Evolutionary conservation across 1,140 invertebrate genomes (phyloP).

Genomic region (Drosophila biarmipes): DNA sequence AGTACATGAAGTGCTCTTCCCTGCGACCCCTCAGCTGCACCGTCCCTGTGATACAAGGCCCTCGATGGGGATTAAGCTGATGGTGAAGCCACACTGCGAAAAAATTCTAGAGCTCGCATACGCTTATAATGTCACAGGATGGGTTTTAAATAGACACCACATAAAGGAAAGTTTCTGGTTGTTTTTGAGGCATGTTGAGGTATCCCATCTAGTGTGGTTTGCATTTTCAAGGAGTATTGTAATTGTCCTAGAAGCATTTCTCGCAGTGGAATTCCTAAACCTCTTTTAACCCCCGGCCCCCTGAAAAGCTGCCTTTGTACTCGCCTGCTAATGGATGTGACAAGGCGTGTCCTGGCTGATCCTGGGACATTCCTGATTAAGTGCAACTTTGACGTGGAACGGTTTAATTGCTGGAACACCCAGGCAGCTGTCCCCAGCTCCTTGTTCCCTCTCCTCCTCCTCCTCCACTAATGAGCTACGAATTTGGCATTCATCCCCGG

Average conservation of each 20-base stretch:
- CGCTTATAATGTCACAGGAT: no score
- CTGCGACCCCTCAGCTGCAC: background rate
- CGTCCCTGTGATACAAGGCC: background rate
- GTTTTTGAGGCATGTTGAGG: no score
- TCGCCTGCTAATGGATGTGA: conserved; percentile 40
- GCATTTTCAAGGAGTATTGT: no score
- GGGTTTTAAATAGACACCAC: no score
- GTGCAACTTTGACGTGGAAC: conserved; percentile 63
- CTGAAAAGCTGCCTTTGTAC: conserved; percentile 25
- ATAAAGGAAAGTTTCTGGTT: no score
- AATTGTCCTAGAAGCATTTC: background rate
- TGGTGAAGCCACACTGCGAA: conserved; percentile 20
- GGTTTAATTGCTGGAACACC: conserved; percentile 61
- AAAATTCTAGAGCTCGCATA: background rate
- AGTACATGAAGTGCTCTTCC: conserved; percentile 49
- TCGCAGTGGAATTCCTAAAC: background rate
- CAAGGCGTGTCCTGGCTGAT: conserved; percentile 41
- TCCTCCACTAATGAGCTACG: conserved; percentile 38
- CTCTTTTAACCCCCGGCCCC: background rate
- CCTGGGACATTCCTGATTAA: conserved; percentile 59
- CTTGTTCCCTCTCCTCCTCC: background rate
- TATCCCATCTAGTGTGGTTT: no score
- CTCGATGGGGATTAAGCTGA: conserved; percentile 55
- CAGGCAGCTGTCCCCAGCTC: conserved; percentile 32
- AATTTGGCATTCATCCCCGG: conserved; percentile 42